Evolutionary conservation across 1,140 invertebrate species (phyloP).

Genomic region (Diorhabda sublineata): DNA sequence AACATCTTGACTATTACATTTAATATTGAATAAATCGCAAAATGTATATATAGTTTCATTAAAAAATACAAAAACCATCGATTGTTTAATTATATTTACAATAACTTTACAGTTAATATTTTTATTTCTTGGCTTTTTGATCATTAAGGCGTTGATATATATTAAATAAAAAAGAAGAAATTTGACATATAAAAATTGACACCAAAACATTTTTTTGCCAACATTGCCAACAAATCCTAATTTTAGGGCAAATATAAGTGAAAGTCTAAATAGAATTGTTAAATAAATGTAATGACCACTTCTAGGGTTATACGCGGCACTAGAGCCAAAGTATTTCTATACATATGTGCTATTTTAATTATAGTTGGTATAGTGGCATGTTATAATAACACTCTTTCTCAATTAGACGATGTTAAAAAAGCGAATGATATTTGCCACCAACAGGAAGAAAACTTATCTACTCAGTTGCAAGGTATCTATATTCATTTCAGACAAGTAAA

Average conservation of each 20-base stretch:
- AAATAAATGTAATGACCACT: conserved; percentile 47
- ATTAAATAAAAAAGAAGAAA: too few relatives aligned
- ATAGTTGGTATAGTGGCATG: conserved; percentile 50
- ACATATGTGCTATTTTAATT: conserved; percentile 47
- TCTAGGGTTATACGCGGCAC: conserved; percentile 52
- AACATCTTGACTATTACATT: background rate
- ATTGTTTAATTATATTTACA: too few relatives aligned
- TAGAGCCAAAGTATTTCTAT: conserved; percentile 50
- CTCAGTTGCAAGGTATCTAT: conserved; percentile 50
- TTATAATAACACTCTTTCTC: conserved; percentile 51
- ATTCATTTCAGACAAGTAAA: background rate
- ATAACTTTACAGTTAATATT: too few relatives aligned
- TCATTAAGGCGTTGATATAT: too few relatives aligned
- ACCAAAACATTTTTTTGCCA: background rate
- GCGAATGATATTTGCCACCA: conserved; percentile 47
- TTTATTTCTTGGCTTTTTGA: too few relatives aligned
- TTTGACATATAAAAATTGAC: background rate
- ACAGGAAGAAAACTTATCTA: conserved; percentile 51
- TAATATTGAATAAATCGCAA: background rate
- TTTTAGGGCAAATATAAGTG: conserved; percentile 1
- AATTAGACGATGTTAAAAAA: conserved; percentile 50
- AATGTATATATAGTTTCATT: too few relatives aligned
- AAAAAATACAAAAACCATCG: too few relatives aligned
- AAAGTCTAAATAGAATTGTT: conserved; percentile 3
- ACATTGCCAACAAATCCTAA: background rate